Conservation (phyloP, 2,113 vertebrate species). For the Parus major region DNA sequence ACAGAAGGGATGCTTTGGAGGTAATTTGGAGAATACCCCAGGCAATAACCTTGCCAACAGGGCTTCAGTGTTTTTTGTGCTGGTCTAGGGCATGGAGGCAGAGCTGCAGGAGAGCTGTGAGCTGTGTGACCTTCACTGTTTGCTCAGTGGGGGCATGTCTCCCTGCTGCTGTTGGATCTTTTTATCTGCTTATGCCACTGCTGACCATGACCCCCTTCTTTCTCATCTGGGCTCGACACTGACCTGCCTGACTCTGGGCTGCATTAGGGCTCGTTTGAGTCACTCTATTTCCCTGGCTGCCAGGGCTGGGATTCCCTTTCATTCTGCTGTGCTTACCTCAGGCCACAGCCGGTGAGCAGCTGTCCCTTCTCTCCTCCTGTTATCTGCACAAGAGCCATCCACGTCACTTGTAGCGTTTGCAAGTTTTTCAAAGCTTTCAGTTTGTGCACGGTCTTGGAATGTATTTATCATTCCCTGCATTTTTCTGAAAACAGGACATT, state of each 20-base stretch:
- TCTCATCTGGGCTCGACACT: background rate
- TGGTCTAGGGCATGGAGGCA: background rate
- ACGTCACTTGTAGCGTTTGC: background rate
- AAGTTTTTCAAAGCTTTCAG: background rate
- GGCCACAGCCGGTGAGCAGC: background rate
- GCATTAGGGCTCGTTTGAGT: background rate
- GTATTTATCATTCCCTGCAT: background rate
- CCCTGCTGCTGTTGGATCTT: background rate
- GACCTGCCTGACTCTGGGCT: background rate
- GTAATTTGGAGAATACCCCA: background rate
- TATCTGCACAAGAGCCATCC: background rate
- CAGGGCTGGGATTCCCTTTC: background rate
- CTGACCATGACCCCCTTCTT: background rate
- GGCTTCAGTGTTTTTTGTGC: background rate
- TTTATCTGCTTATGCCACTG: conserved; percentile 12
- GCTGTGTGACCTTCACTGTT: background rate
- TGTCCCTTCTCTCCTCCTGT: background rate
- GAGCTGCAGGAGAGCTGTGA: background rate
- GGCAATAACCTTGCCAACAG: background rate
- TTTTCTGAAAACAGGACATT: background rate
- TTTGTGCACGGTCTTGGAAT: background rate
- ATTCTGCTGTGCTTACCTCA: background rate
- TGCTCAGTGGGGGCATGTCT: background rate
- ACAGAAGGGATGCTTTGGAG: background rate
- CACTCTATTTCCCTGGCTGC: background rate